Base-by-base conservation (phyloP, 2,113 vertebrate genomes). In the Menidia beryllina region DNA sequence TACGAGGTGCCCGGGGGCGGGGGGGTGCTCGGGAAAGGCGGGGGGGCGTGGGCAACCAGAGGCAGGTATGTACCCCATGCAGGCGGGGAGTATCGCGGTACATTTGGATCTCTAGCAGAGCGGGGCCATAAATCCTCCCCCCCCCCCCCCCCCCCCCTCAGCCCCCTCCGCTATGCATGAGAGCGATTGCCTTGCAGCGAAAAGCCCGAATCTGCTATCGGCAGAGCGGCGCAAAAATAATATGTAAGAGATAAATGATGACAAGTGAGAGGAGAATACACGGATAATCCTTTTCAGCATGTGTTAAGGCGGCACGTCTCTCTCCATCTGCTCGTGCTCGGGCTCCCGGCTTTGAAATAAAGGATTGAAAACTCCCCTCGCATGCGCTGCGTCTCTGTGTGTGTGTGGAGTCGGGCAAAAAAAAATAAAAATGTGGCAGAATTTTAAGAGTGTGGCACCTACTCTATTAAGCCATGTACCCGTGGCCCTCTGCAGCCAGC, bases 231-330 rank as follows among this genome's bases (percentile, higher is more conserved):
- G 52, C 59, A 64, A 75, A 68, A 83, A 83, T 71, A 78, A 85
- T 76, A 78, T 62, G 71, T 27, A 39, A 41, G 75, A 81, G 72
- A 88, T 82, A 79, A 86, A 86, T 53, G 72, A 71, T 76, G 79
- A 79, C 79, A 82, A 69, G 77, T 79, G 77, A 64, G 75, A 71
- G 68, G 69, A 75, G 74, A 83, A 83, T 63, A 76, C 78, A 65
- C 7, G 81, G 79, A 77, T 86, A 69, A 87, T 82, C 85, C 77
- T 68, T 58, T 64, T 68, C 72, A 71, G 72, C 51, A 38, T 67
- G 20, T 24, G 74, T 69, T 67, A 70, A 62, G 70, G 79, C 82
- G 48, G 25, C 66, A 15, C 27, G 49, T 71, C 68, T 66, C 60
- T 59, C 50, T 51, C 55, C 43, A 70, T 58, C 79, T 21, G 53